These are phyloP conservation scores for Ochropleura plecta DNA, from an alignment of 2,888 invertebrate species.

Conservation along the genomic window DNA sequence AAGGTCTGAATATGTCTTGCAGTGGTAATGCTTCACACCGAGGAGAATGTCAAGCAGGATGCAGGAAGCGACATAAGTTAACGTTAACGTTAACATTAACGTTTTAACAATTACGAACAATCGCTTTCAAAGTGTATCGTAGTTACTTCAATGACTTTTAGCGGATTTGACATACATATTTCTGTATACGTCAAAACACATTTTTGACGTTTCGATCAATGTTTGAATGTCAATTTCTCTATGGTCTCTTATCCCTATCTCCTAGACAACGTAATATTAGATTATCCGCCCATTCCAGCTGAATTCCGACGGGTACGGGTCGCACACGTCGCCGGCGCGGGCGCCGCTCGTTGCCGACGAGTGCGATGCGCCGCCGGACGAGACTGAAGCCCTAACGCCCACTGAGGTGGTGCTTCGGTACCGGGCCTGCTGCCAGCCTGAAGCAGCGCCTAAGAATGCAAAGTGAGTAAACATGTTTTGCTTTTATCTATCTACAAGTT, in stretches of 20 bases:
- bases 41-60: too few species aligned
- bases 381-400: constrained; percentile 91
- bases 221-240: too few species aligned
- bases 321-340: constrained; percentile 96
- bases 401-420: constrained; percentile 84
- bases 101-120: too few species aligned
- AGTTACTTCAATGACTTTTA: too few species aligned
- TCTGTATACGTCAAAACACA: too few species aligned
- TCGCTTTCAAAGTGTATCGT: too few species aligned
- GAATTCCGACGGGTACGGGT: constrained; percentile 96
- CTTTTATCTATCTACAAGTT: neutral
- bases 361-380: constrained; percentile 93
- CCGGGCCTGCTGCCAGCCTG: constrained; percentile 87
- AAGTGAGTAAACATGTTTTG: constrained; percentile 92
- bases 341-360: constrained; percentile 95
- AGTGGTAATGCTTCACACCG: too few species aligned
- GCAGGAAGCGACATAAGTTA: too few species aligned
- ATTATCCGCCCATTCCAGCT: constrained; percentile 90
- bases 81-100: too few species aligned
- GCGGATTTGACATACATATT: too few species aligned
- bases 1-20: too few species aligned
- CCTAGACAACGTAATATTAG: constrained; percentile 48
- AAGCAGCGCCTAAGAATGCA: constrained; percentile 95
- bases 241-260: neutral
- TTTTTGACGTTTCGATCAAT: too few species aligned